A percentile compares a stretch with the other conserved stretches of the same genome.
These are phyloP conservation scores for Oxytorus armatus DNA, from an alignment of 2,888 invertebrate genomes.

Conservation along the genomic window DNA sequence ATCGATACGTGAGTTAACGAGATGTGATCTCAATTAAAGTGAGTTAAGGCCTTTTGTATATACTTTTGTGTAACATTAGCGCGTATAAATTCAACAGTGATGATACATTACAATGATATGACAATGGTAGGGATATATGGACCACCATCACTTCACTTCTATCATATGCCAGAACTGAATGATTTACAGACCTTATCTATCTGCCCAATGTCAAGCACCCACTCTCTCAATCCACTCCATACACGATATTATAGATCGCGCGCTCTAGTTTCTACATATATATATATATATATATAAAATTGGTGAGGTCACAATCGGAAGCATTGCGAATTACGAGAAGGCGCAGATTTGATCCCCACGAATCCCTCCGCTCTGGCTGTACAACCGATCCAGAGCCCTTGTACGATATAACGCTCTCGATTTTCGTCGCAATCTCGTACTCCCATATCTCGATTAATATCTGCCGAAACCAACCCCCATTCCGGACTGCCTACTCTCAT, in stretches of 20 bases:
- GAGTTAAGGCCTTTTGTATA: too few species aligned
- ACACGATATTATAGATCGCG: not conserved
- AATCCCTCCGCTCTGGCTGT: slow-evolving; percentile 1
- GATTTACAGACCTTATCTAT: slow-evolving; percentile 66
- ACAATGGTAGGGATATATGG: slow-evolving; percentile 19
- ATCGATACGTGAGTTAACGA: too few species aligned
- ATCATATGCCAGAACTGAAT: slow-evolving; percentile 53
- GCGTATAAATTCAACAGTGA: slow-evolving; percentile 33
- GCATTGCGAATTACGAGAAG: not conserved
- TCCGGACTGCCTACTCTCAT: not conserved
- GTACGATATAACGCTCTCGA: not conserved
- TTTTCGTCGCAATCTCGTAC: not conserved
- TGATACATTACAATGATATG: slow-evolving; percentile 43
- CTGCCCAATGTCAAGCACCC: slow-evolving; percentile 32
- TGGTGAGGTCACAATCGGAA: not conserved
- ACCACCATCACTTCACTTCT: slow-evolving; percentile 20
- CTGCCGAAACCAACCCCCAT: not conserved
- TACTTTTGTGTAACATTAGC: too few species aligned
- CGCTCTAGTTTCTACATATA: too few species aligned
- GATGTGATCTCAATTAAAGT: too few species aligned
- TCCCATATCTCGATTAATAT: slow-evolving; percentile 18
- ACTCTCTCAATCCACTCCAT: slow-evolving; percentile 11
- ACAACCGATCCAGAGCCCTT: not conserved
- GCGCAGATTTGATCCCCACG: not conserved
- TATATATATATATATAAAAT: not conserved